Evolutionary conservation across 2,888 invertebrate species (phyloP), one percentile per base, ranked within the genome.

Genomic region (Timema podura): DNA sequence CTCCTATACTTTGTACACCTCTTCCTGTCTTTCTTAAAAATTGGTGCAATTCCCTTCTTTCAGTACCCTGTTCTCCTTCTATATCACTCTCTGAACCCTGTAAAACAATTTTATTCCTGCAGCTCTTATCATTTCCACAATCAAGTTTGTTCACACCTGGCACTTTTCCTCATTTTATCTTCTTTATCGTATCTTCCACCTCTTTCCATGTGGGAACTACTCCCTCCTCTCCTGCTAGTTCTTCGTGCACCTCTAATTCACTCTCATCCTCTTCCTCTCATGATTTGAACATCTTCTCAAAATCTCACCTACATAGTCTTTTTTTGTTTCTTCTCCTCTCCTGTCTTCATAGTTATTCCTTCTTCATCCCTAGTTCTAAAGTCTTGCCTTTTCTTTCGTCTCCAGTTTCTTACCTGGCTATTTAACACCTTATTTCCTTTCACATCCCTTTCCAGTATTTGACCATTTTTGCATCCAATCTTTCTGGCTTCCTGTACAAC

Each of bases 251-350:
- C 13, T 49, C 51, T 49, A 11, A 10, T 49, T 49, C 51, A 11
- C 13, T 13, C 13, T n/a, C n/a, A n/a, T n/a, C n/a, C n/a, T n/a
- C n/a, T n/a, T n/a, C n/a, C n/a, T n/a, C n/a, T n/a, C n/a, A 11
- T 13, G 10, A 11, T 13, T 49, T 49, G 10, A 11, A 11, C 51
- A 11, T 49, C 51, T 64, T 7, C 45, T 16, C 15, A 9, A 10
- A 11, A 11, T 61, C 15, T 10, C 15, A 11, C 64, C 10, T 13
- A 9, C 15, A 10, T 15, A 11, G 10, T 15, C 15, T 16, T 15
- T 16, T 61, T 15, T 13, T 61, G 11, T 61, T 61, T 15, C 15
- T 61, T 15, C 15, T 61, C 64, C 15, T 61, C 64, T 61, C 15
- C 64, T 49, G 10, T n/a, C n/a, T n/a, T n/a, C n/a, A n/a, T n/a